phyloP scores from a whole-genome alignment of 2,888 invertebrate species.

The Lapara coniferarum region DNA sequence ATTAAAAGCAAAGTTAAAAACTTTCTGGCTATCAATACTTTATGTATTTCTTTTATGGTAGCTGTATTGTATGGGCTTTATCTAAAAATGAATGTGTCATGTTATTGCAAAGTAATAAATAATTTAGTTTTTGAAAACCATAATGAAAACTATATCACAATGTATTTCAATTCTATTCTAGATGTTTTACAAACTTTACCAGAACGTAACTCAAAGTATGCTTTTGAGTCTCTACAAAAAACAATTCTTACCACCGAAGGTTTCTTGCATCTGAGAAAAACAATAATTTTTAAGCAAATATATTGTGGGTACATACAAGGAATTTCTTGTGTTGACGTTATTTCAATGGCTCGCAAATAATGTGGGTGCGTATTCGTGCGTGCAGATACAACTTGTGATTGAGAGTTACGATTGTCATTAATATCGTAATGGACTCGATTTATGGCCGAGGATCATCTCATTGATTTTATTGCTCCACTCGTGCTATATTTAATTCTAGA shows the following conservation, averaged over 20 bases:
- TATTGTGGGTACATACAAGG: not conserved
- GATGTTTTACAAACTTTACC: too few relatives aligned
- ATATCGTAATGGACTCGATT: slow-evolving; percentile 74
- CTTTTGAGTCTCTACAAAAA: not conserved
- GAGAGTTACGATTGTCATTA: slow-evolving; percentile 76
- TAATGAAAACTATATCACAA: too few relatives aligned
- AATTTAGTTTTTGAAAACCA: too few relatives aligned
- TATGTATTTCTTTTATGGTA: not conserved
- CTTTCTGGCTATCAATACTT: not conserved
- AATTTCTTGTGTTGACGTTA: slow-evolving; percentile 45
- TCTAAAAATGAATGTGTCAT: not conserved
- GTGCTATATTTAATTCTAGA: slow-evolving; percentile 59
- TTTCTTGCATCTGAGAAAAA: not conserved
- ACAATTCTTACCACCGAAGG: not conserved
- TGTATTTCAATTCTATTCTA: not conserved
- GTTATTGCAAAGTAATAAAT: not conserved
- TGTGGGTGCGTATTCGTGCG: slow-evolving; percentile 55
- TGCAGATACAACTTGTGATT: slow-evolving; percentile 66
- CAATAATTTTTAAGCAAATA: not conserved
- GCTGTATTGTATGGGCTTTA: not conserved
- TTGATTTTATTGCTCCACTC: slow-evolving; percentile 61
- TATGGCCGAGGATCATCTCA: slow-evolving; percentile 67
- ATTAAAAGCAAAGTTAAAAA: not conserved
- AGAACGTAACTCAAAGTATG: too few relatives aligned
- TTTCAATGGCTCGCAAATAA: slow-evolving; percentile 43